Base-by-base conservation (phyloP, 1,140 invertebrate species). In the Himalopsyche phryganea region DNA sequence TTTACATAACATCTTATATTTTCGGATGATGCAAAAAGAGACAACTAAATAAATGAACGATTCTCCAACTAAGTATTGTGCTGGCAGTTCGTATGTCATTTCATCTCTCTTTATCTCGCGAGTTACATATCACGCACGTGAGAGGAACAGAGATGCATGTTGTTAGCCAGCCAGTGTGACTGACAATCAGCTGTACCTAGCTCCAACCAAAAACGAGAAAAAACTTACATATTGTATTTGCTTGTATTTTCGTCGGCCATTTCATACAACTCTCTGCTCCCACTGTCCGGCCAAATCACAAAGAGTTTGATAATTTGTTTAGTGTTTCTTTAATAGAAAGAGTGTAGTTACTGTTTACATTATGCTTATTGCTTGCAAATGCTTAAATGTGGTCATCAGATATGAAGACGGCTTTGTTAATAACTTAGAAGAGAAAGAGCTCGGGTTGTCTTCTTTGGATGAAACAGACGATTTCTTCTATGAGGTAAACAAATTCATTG, bases 391-490 rank as follows among this genome's bases (percentile, higher is more conserved):
- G 63, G 65, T 66, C 48, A 65, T 76, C 61, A 71, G 72, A 70
- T 68, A 72, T 71, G 75, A 73, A 57, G 71, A 72, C 70, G 42
- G 73, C 57, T 70, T 72, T 67, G 69, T 47, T 13, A 28, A 71
- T 60, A 71, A 69, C 62, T 50, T 67, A 44, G 73, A 75, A 66
- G 69, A 74, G 58, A 70, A 65, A 59, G 74, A 74, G 69, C 65
- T 76, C 69, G 73, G 71, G 60, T 62, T 77, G 69, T 69, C 73
- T 67, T 62, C 73, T 51, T 63, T 62, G 58, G 75, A 77, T 76
- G 74, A 77, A 77, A 77, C 73, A 68, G 74, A 76, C 71, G 71
- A 69, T 66, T 77, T 76, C 76, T 77, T 77, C 72, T 73, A 68
- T 68, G 71, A 77, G 72, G 74, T 77, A 66, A 68, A 72, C 74